A percentile compares a stretch with the other conserved stretches of the same genome.
Conservation (phyloP, 2,888 invertebrate species). For the Ariolimax columbianus region DNA sequence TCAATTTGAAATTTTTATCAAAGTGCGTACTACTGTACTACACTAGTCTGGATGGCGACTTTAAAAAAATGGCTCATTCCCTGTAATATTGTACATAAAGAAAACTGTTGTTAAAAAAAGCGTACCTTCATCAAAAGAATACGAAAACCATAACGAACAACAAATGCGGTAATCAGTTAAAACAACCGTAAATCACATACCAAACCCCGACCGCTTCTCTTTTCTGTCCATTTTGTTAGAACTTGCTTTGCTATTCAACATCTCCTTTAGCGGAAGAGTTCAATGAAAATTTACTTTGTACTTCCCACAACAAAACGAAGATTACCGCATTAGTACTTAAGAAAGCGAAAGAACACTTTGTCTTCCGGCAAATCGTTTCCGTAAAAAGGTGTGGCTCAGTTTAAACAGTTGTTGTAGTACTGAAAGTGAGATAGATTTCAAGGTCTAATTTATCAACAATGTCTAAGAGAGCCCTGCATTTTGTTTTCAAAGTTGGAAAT, state of each 20-base stretch:
- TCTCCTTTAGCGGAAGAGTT: not conserved
- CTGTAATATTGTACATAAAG: too few species aligned
- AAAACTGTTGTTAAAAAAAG: too few species aligned
- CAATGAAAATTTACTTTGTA: not conserved
- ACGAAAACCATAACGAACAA: too few species aligned
- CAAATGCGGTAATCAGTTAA: too few species aligned
- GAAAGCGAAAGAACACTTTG: too few species aligned
- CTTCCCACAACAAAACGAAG: not conserved
- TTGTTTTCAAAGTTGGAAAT: slow-evolving; percentile 91
- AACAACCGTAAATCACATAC: not conserved
- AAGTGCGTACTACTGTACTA: too few species aligned
- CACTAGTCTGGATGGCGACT: too few species aligned
- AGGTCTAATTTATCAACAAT: not conserved
- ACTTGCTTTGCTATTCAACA: not conserved
- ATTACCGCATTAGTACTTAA: too few species aligned
- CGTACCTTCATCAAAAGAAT: too few species aligned
- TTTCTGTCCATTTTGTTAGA: slow-evolving; percentile 23
- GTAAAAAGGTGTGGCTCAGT: not conserved
- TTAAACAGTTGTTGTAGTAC: not conserved
- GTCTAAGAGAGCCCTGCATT: slow-evolving; percentile 37
- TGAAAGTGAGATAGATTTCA: not conserved
- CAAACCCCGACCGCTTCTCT: slow-evolving; percentile 12
- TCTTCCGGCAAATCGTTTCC: not conserved
- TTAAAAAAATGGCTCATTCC: too few species aligned
- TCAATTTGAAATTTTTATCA: too few species aligned